Base-by-base conservation (phyloP, 2,113 vertebrate species). In the Muscicapa adusta region DNA sequence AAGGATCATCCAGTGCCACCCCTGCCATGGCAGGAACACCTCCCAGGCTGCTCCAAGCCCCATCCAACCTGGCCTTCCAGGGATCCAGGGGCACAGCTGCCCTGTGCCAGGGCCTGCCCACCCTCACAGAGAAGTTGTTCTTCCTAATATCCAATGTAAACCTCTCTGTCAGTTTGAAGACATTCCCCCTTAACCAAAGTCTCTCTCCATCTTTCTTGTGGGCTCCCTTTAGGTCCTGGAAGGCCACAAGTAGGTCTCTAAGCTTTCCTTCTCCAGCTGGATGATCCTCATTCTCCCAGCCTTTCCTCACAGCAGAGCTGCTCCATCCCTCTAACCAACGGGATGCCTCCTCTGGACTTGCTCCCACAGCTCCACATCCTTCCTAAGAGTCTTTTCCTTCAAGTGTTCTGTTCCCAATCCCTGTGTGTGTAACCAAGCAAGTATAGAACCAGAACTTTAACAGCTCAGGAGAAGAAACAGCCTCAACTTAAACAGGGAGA, bases 371-470 rank as follows among this genome's bases (percentile, higher is more conserved):
- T 90, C 42, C 63, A 7, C 4, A 18, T n/a, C 28, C 50, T 38
- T 58, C 23, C 74, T 20, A 20, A 31, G 31, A 24, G 20, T 3
- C 40, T n/a, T 6, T 20, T 53, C 22, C 80, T 54, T 40, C 72
- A 42, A 3, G 8, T 2, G 1, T 36, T 48, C 42, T n/a, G 10
- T 29, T 34, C 78, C 56, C 33, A 45, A 0, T 3, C 18, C 36
- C 68, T n/a, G 9, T 2, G 1, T 12, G 7, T 2, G 5, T 15
- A 54, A n/a, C 57, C 57, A 61, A 80, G 22, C 29, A 54, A 42
- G 15, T 8, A 42, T 2, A 1, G 40, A 56, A 38, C 36, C 0
- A 0, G 10, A 8, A 24, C 13, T 47, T 22, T 2, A 10, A 26
- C 20, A 18, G 47, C 38, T 62, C 12, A 38, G 36, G 24, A 51